phyloP scores from a whole-genome alignment of 30 jellyfish, hydroid and myxozoan genomes.

The Thelohanellus kitauei region DNA sequence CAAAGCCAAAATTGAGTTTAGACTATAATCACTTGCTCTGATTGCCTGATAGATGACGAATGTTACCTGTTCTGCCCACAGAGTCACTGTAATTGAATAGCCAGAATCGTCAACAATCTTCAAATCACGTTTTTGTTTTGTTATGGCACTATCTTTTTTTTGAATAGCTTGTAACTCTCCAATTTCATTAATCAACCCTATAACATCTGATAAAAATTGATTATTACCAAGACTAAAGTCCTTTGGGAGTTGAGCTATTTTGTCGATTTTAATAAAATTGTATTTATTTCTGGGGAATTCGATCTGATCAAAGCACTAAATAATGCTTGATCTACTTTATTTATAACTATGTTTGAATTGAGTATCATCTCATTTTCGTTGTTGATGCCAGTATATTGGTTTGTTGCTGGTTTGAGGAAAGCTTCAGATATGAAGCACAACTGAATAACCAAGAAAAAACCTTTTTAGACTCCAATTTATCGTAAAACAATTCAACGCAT shows the following conservation, averaged over 20 bases:
- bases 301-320: slow-evolving; percentile 32
- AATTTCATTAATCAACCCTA: not conserved
- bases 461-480: slow-evolving; percentile 27
- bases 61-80: slow-evolving; percentile 89
- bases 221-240: slow-evolving; percentile 52
- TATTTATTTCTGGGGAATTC: slow-evolving; percentile 41
- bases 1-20: slow-evolving; percentile 55
- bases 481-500: slow-evolving; percentile 36
- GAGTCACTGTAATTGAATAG: slow-evolving; percentile 25
- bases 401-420: slow-evolving; percentile 41
- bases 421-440: slow-evolving; percentile 47
- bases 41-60: too few species aligned
- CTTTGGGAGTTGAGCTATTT: slow-evolving; percentile 26
- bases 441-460: slow-evolving; percentile 14
- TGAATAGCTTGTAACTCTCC: not conserved
- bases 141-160: not conserved
- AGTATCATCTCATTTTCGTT: slow-evolving; percentile 60
- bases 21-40: too few species aligned
- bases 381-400: slow-evolving; percentile 29
- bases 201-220: not conserved
- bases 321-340: slow-evolving; percentile 14
- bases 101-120: slow-evolving; percentile 51
- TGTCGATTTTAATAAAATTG: slow-evolving; percentile 22
- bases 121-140: slow-evolving; percentile 59
- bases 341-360: slow-evolving; percentile 19